Conservation (phyloP, 37 sponge, comb jelly and placozoan genomes). For the Tethya wilhelma region DNA sequence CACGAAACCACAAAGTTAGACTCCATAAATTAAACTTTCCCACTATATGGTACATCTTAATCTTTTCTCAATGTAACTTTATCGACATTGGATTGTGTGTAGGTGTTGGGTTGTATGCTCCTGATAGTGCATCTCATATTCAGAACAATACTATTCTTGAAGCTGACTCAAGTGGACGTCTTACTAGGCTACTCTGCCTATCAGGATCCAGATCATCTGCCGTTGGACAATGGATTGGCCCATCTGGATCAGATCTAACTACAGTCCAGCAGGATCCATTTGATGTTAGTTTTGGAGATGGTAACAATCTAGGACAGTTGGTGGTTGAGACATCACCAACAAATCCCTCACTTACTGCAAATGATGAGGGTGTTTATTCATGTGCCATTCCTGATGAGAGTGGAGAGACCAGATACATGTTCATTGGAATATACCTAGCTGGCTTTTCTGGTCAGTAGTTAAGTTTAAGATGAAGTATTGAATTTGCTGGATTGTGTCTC, state of each 20-base stretch:
- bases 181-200: background rate
- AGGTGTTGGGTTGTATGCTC: slow-evolving; percentile 6
- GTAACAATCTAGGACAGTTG: slow-evolving; percentile 9
- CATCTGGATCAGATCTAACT: background rate
- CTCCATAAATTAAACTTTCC: too few species aligned
- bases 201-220: slow-evolving; percentile 6
- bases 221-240: slow-evolving; percentile 4
- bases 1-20: too few species aligned
- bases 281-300: slow-evolving; percentile 13
- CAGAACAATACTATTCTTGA: background rate
- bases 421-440: slow-evolving; percentile 16
- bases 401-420: background rate
- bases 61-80: too few species aligned
- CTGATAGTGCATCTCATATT: background rate
- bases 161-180: background rate
- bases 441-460: background rate
- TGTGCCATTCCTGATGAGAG: slow-evolving; percentile 13
- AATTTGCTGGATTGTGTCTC: too few species aligned
- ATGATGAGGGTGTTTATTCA: slow-evolving; percentile 10
- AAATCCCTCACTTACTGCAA: background rate
- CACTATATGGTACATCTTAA: too few species aligned
- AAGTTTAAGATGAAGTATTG: too few species aligned
- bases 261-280: slow-evolving; percentile 14
- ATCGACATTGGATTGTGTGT: background rate
- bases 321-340: slow-evolving; percentile 1